These are phyloP conservation scores for Heliocidaris erythrogramma DNA, from an alignment of 35 echinoderm and acorn worm species.

Conservation along the genomic window DNA sequence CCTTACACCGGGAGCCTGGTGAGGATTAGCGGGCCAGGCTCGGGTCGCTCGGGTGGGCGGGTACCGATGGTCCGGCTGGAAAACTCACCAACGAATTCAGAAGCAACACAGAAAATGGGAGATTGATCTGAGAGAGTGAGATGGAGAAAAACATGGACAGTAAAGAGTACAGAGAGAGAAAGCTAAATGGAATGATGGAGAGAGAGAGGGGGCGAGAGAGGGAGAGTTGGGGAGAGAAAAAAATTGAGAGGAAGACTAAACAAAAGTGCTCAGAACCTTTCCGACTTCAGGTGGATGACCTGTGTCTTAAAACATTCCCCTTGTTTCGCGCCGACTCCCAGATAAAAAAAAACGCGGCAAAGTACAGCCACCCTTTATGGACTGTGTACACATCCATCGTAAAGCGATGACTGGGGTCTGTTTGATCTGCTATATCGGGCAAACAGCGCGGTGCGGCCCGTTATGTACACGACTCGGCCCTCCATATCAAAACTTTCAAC, in stretches of 20 bases:
- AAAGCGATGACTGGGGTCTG: slow-evolving; percentile 33
- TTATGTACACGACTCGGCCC: slow-evolving; percentile 42
- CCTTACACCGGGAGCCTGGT: slow-evolving; percentile 25
- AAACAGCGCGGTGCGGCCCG: slow-evolving; percentile 28
- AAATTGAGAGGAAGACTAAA: slow-evolving; percentile 6
- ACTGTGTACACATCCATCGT: slow-evolving; percentile 14
- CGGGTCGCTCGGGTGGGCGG: slow-evolving; percentile 36
- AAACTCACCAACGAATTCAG: slow-evolving; percentile 32
- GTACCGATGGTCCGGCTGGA: slow-evolving; percentile 35
- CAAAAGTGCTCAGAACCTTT: slow-evolving; percentile 41
- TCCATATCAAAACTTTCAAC: slow-evolving; percentile 43
- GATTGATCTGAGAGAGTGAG: not conserved
- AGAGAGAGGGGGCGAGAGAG: not conserved
- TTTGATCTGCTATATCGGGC: slow-evolving; percentile 42
- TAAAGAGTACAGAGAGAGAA: not conserved
- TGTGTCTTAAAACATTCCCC: not conserved
- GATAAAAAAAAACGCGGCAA: slow-evolving; percentile 14
- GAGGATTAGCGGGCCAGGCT: slow-evolving; percentile 43
- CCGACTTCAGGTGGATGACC: slow-evolving; percentile 33
- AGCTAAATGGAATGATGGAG: not conserved
- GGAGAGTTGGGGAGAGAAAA: not conserved
- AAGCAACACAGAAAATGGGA: not conserved
- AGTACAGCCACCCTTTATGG: slow-evolving; percentile 33
- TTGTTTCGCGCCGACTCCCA: slow-evolving; percentile 22
- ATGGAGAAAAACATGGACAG: not conserved